A percentile compares a stretch with the other conserved stretches of the same genome.
These are phyloP conservation scores for Chiridota heheva DNA, from an alignment of 35 echinoderm and acorn worm genomes.

Conservation along the genomic window DNA sequence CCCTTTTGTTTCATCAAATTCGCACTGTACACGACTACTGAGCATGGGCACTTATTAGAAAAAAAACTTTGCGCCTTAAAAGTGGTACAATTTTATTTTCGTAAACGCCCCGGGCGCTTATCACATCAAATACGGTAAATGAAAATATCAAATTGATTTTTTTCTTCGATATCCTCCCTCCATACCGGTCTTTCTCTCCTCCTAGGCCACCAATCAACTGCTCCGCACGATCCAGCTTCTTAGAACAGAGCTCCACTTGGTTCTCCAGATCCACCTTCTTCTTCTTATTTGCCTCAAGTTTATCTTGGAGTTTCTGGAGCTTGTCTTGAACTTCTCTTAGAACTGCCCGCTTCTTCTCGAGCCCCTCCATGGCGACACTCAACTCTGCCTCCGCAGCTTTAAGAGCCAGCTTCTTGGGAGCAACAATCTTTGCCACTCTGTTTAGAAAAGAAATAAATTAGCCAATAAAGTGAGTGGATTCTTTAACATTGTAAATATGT, in stretches of 20 bases:
- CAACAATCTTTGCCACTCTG: slow-evolving; percentile 97
- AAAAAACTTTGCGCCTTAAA: too few species aligned
- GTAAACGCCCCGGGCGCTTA: too few species aligned
- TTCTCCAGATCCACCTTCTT: slow-evolving; percentile 97
- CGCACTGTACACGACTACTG: too few species aligned
- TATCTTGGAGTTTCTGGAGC: slow-evolving; percentile 88
- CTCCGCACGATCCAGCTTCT: slow-evolving; percentile 97
- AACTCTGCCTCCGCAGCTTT: slow-evolving; percentile 83
- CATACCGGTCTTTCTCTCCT: slow-evolving; percentile 94
- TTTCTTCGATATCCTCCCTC: too few species aligned
- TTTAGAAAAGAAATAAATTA: background rate
- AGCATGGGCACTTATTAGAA: too few species aligned
- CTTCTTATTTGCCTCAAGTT: slow-evolving; percentile 98
- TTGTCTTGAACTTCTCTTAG: slow-evolving; percentile 97
- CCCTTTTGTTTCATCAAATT: too few species aligned
- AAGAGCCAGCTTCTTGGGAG: slow-evolving; percentile 83
- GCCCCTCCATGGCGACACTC: slow-evolving; percentile 75
- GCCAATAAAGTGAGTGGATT: too few species aligned
- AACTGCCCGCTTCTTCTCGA: slow-evolving; percentile 89
- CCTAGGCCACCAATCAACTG: slow-evolving; percentile 95
- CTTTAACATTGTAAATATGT: too few species aligned
- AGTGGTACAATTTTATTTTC: too few species aligned
- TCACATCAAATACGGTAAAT: too few species aligned
- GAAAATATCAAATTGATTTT: too few species aligned
- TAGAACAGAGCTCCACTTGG: slow-evolving; percentile 94